Evolutionary conservation across 2,113 vertebrate genomes (phyloP), one percentile per base, ranked within the genome.

Genomic region (Orthonyx spaldingii): DNA sequence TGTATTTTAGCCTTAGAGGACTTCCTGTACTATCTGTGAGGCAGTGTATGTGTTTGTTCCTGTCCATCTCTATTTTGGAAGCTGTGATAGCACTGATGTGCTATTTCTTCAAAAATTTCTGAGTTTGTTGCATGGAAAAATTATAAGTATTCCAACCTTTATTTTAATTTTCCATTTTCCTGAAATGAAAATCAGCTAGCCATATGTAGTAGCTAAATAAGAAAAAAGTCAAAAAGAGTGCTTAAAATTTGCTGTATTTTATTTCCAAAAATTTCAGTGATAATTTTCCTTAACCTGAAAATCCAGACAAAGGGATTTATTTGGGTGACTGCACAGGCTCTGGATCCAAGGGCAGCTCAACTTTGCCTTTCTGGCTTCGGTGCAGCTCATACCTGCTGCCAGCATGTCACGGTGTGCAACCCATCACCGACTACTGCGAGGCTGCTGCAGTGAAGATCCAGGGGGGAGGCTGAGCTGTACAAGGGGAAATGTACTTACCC

Each of bases 381-480:
- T 68, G 32, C 68, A 87, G 57, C 17, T 76, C 13, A 13, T 3
- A 26, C 23, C 50, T 10, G 30, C 27, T 57, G 35, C 33, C 72
- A 39, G 35, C 0, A 0, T 3, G 11, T 30, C 16, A 23, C 0
- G 0, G 16, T 8, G 44, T 26, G 26, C 23, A 44, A 10, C 13
- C 9, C 9, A 1, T 19, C 77, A 4, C 18, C 2, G 1, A 2
- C 47, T 6, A 11, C 33, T 3, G 3, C 0, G 0, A 21, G 20
- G 30, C 3, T 37, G 55, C 59, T 39, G n/a, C 63, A 3, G 27
- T 9, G 23, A 10, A 56, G 23, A 11, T 11, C n/a, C 24, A 11
- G 24, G 23, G 7, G 56, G 37, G 41, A 59, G 12, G 16, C 17
- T 68, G 74, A 77, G 59, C 24, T 76, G 5, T 15, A 1, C 21